Percentiles rank a stretch among this genome's conserved stretches.
Conservation (phyloP, 2,888 invertebrate genomes). For the Clepsis dumicolana region DNA sequence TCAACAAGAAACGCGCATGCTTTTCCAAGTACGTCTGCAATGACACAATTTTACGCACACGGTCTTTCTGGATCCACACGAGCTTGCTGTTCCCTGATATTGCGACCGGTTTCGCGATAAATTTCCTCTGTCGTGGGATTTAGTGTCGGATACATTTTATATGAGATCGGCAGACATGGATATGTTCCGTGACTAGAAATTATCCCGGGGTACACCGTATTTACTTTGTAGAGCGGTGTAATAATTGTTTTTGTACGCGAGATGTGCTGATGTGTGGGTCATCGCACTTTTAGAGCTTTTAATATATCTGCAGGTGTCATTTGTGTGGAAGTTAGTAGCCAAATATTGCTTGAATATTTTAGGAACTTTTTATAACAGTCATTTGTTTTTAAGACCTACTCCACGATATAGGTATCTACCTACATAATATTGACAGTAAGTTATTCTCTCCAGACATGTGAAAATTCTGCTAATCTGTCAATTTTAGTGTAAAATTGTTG, state of each 20-base stretch:
- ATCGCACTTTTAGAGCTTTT: no score
- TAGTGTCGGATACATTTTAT: conserved; percentile 37
- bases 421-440: no score
- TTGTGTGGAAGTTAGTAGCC: no score
- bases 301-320: no score
- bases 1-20: background rate
- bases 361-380: no score
- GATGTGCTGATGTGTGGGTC: no score
- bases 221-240: conserved; percentile 12
- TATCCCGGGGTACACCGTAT: conserved; percentile 16
- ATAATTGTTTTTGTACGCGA: conserved; percentile 9
- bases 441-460: no score
- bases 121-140: conserved; percentile 28
- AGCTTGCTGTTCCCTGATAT: conserved; percentile 29
- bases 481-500: no score
- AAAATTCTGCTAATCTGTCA: no score
- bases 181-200: conserved; percentile 31
- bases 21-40: background rate
- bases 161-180: conserved; percentile 35
- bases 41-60: background rate
- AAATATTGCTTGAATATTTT: no score
- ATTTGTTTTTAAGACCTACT: no score
- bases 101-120: conserved; percentile 28
- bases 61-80: conserved; percentile 4
- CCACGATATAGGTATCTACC: no score